Base-by-base conservation (phyloP, 2,797 vertebrate genomes). In the Phrynocephalus vlangalii region DNA sequence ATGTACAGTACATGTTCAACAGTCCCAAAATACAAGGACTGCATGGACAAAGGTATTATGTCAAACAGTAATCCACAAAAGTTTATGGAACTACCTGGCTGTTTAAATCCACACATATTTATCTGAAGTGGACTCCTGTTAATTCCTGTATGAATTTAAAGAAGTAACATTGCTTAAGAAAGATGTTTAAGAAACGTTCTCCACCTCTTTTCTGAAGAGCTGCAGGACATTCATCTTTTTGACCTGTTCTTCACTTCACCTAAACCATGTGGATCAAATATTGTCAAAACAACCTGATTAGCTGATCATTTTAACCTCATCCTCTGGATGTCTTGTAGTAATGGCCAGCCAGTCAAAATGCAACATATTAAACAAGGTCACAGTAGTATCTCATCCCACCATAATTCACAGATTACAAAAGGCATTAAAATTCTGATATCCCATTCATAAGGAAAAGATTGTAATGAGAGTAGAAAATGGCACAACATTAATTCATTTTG, bases 401-500 rank as follows among this genome's bases (percentile, higher is more conserved):
- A 97, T 97, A 97, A 97, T 94, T 97, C 95, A 96, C 92, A 95
- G 95, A 97, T 96, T 96, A 96, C 94, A 95, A 95, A 96, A 97
- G 96, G 94, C 95, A 96, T 97, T 97, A 96, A 96, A 97, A 97
- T 97, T 97, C 96, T 96, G 96, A 97, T 97, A 93, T 94, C 94
- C 95, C 96, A 96, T 97, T 97, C 97, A 96, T 96, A 97, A 97
- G 96, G 96, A 97, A 97, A 97, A 97, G 96, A 96, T 96, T 96
- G 95, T 96, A 96, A 97, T 97, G 95, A 97, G 96, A 97, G 96
- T 90, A 96, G 95, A 96, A 96, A 97, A 96, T 96, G 96, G 94
- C 95, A 96, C 95, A 97, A 97, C 96, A 97, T 97, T 97, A 96
- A 97, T 97, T 97, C 96, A 96, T 97, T 97, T 94, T 96, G 94